phyloP scores from a whole-genome alignment of 2,888 invertebrate genomes.

The Xestia c-nigrum region DNA sequence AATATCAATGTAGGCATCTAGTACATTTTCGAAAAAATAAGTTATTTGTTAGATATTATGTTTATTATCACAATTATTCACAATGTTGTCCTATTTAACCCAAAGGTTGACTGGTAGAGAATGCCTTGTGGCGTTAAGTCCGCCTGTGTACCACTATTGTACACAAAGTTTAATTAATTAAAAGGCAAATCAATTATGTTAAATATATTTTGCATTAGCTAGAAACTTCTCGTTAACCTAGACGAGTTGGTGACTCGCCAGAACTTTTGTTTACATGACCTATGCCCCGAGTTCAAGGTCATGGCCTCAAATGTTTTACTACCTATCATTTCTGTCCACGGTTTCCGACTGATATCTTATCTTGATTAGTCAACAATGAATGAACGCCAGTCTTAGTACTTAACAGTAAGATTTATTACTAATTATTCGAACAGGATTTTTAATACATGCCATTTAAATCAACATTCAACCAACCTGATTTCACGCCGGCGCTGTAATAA shows the following conservation, averaged over 20 bases:
- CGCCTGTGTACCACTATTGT: no score
- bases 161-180: no score
- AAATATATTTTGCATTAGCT: background rate
- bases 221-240: background rate
- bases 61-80: no score
- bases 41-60: no score
- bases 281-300: conserved; percentile 70
- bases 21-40: no score
- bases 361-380: background rate
- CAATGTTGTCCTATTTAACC: no score
- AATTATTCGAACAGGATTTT: conserved; percentile 29
- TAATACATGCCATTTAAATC: conserved; percentile 10
- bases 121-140: no score
- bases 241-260: background rate
- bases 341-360: background rate
- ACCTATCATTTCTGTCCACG: background rate
- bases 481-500: conserved; percentile 60
- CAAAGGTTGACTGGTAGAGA: no score
- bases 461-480: conserved; percentile 72
- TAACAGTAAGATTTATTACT: conserved; percentile 1
- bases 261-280: conserved; percentile 66
- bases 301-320: conserved; percentile 38
- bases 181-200: no score
- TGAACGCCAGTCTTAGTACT: background rate
- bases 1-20: no score